Conservation (phyloP, 1,140 invertebrate genomes). For the Zaprionus taronus region DNA sequence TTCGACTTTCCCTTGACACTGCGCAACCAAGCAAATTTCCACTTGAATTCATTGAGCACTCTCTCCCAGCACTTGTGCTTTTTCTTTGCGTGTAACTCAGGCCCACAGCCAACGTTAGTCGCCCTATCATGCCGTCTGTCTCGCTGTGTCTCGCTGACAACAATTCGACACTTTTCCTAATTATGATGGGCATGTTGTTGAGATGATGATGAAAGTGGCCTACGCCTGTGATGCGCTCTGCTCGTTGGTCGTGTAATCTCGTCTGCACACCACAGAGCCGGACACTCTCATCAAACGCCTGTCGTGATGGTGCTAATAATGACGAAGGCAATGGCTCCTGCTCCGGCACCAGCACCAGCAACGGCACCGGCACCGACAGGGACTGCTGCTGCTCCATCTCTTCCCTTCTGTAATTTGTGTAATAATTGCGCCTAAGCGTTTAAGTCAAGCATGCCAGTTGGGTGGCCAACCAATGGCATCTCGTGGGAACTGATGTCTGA, state of each 20-base stretch:
- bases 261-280: constrained; percentile 45
- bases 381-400: neutral
- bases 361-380: neutral
- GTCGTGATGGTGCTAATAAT: constrained; percentile 65
- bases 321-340: constrained; percentile 38
- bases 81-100: constrained; percentile 19
- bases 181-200: constrained; percentile 78
- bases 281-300: constrained; percentile 71
- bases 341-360: neutral
- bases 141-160: constrained; percentile 61
- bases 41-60: constrained; percentile 18
- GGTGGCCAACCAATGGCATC: constrained; percentile 60
- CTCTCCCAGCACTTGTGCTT: neutral
- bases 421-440: constrained; percentile 82
- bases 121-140: constrained; percentile 32
- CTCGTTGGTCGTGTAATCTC: constrained; percentile 62
- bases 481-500: constrained; percentile 56
- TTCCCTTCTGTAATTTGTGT: constrained; percentile 68
- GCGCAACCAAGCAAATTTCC: constrained; percentile 5
- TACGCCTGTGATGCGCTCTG: constrained; percentile 26
- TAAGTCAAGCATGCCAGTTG: constrained; percentile 75
- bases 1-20: neutral
- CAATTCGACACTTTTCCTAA: constrained; percentile 78
- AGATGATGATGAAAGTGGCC: constrained; percentile 68
- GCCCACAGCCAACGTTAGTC: constrained; percentile 32